Base-by-base conservation (phyloP, 2,113 vertebrate genomes). In the Noctilio leporinus region DNA sequence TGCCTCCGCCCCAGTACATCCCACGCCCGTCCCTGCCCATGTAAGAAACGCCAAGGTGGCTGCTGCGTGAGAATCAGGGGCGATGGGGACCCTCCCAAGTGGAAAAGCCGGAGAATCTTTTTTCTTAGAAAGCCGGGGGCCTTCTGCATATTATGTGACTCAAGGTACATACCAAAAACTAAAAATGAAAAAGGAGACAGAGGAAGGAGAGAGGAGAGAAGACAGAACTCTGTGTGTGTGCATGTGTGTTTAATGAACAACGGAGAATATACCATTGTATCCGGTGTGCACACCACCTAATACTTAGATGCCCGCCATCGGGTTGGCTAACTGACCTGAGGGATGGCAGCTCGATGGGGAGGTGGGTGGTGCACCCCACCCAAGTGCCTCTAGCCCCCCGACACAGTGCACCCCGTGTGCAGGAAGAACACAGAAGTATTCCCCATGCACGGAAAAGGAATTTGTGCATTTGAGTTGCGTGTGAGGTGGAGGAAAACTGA, bases 351-450 rank as follows among this genome's bases (percentile, higher is more conserved):
- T 38, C 7, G 1, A 4, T 10, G 57, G 35, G 83, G 20, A 24
- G 8, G 2, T 0, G 1, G 16, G 4, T 38, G 4, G 62, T 10
- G 28, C 0, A 0, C 24, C 22, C 22, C 20, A 6, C 7, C 0
- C 0, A 11, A 57, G 38, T 40, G 26, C n/a, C n/a, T 55, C 62
- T 2, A 15, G 93, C 70, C 38, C 67, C 59, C 87, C 35, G 7
- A 6, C 0, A 8, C 35, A 0, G 0, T 0, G 0, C 2, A 0
- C 30, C 22, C 22, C 1, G 0, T 14, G 51, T 35, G 3, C 4
- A 0, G 33, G 51, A 62, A 51, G 75, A 47, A 26, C 45, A 19
- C 2, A 43, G 9, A 43, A 15, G 14, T 4, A 24, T 0, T 11
- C 26, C 26, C 53, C 67, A 33, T 6, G 0, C 19, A 0, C 2